Conservation (phyloP, 2,113 vertebrate genomes). For the Tragelaphus strepsiceros region DNA sequence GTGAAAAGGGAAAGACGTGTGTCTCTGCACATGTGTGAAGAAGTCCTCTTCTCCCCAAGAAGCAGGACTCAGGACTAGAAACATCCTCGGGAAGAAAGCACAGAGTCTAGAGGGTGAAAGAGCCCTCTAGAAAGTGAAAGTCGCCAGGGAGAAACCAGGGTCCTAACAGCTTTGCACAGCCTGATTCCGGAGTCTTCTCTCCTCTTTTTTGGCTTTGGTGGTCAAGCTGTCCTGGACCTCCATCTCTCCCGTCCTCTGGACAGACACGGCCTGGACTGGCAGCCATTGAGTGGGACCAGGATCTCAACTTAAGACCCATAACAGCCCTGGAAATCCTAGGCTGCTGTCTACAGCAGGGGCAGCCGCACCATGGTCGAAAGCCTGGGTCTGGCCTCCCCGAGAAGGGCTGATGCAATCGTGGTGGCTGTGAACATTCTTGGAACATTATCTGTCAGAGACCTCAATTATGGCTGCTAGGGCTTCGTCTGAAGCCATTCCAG, state of each 20-base stretch:
- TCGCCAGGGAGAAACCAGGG: rapidly evolving
- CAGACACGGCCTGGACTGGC: background rate
- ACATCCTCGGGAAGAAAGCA: background rate
- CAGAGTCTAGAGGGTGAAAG: background rate
- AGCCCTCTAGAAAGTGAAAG: background rate
- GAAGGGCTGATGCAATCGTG: constrained; percentile 77
- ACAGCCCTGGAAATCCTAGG: background rate
- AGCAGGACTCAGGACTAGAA: background rate
- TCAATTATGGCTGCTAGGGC: constrained; percentile 79
- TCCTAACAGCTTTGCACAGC: background rate
- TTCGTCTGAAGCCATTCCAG: constrained; percentile 81
- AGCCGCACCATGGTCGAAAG: background rate
- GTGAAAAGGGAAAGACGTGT: rapidly evolving
- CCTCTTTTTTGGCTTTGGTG: background rate
- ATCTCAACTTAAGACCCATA: background rate
- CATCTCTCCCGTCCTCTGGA: background rate
- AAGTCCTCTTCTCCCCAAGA: background rate
- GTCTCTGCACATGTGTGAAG: background rate
- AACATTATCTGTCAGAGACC: constrained; percentile 74
- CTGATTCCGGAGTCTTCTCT: background rate
- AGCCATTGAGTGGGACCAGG: background rate
- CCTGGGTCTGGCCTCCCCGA: background rate
- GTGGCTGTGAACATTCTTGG: constrained; percentile 75
- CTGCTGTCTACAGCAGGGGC: background rate
- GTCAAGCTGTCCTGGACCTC: too few relatives aligned